Evolutionary conservation across 2,797 vertebrate species (phyloP), one percentile per base, ranked within the genome.

Genomic region (Peromyscus melanophrys): DNA sequence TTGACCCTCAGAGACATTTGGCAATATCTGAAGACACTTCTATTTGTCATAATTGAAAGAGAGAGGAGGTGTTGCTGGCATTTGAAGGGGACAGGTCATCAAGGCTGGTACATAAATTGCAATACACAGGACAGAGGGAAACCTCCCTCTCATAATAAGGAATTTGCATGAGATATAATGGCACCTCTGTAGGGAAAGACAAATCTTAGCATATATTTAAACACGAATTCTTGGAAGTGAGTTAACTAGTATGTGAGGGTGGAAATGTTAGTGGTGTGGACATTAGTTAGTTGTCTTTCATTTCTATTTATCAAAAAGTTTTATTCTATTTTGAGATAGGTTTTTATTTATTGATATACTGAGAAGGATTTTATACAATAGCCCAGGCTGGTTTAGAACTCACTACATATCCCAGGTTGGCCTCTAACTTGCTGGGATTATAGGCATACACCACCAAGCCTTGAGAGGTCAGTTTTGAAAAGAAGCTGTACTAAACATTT

Each of bases 11-110:
- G 14, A 55, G 43, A 89, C 21, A 85, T 78, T 90, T 92, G 29
- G 19, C 13, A 88, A 10, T 90, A 92, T 91, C 71, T 86, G 34
- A 34, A 96, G 73, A 85, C 34, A 92, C 31, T 65, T 96, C 86
- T 94, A 85, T 88, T 97, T 85, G 43, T 95, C 43, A 76, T 49
- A 80, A 5, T 13, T 85, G 55, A 17, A 55, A 4, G 9, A 4
- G 9, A 37, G 43, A 49, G 0, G 16, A 10, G 12, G 34, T 31
- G 27, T 49, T 95, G 46, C 16, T 81, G 25, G 25, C 9, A 57
- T 59, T 95, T 61, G 37, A 6, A 49, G 52, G 8, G 31, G 16
- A 14, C n/a, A 89, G 23, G 40, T 52, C 16, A 71, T 8, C 57
- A 52, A 83, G 27, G 31, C 71, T 69, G 61, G 61, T 71, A 2